Evolutionary conservation across 2,797 vertebrate genomes (phyloP).

Genomic region (Champsocephalus gunnari): DNA sequence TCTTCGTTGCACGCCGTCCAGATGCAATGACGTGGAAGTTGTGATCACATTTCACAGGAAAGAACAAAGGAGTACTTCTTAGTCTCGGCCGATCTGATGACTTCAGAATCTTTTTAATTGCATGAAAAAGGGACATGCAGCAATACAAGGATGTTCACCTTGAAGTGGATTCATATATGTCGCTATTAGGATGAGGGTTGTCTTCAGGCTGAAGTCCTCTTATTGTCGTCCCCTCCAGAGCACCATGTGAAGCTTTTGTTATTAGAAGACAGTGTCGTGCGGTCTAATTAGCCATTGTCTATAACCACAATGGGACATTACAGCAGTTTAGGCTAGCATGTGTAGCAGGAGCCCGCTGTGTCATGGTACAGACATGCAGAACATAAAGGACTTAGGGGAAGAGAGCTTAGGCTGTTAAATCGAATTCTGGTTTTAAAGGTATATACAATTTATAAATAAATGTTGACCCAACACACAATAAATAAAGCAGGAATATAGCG

Average conservation of each 20-base stretch:
- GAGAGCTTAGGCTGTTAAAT: neutral
- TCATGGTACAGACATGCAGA: neutral
- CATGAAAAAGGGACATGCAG: neutral
- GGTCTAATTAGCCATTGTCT: neutral
- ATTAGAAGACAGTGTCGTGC: neutral
- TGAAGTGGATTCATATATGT: neutral
- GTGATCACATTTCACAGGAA: constrained; percentile 59
- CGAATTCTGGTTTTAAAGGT: neutral
- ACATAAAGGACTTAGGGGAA: neutral
- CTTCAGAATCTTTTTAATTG: neutral
- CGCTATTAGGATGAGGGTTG: neutral
- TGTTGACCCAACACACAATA: neutral
- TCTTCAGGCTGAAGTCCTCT: neutral
- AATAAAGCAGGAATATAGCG: neutral
- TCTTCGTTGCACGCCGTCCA: neutral
- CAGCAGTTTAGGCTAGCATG: neutral
- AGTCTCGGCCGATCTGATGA: constrained; percentile 2
- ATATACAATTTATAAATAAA: neutral
- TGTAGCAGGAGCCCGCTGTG: neutral
- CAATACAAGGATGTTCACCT: neutral
- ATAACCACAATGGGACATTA: neutral
- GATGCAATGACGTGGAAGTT: constrained; percentile 34
- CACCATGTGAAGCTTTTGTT: neutral
- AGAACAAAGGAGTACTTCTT: constrained; percentile 22
- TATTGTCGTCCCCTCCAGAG: neutral